phyloP scores from a whole-genome alignment of 2,113 vertebrate genomes.

The Cyprinodon variegatus region DNA sequence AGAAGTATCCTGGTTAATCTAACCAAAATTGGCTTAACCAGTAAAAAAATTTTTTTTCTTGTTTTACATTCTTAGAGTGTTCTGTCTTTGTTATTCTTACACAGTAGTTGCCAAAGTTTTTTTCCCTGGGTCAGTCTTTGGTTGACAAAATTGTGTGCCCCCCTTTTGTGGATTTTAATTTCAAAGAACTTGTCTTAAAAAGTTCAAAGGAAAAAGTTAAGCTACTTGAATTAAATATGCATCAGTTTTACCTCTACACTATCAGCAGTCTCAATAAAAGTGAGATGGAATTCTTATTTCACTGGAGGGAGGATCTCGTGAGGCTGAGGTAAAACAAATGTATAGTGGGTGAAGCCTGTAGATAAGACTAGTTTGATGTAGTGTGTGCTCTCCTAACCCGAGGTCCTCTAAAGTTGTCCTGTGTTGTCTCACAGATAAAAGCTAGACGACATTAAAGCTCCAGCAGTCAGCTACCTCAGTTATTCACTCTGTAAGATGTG shows the following conservation, averaged over 20 bases:
- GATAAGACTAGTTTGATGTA: conserved; percentile 53
- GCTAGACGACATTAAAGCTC: conserved; percentile 61
- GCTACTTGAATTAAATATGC: neutral
- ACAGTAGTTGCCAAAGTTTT: too few relatives aligned
- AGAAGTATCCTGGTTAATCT: too few relatives aligned
- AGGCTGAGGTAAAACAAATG: conserved; percentile 53
- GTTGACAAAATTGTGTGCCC: too few relatives aligned
- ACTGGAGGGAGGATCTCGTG: conserved; percentile 10
- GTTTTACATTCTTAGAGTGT: too few relatives aligned
- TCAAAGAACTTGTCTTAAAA: neutral
- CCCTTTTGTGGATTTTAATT: neutral
- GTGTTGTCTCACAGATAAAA: conserved; percentile 68
- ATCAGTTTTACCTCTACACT: conserved; percentile 20
- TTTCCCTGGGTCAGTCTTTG: too few relatives aligned
- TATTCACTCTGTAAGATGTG: conserved; percentile 55
- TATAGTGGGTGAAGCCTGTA: neutral
- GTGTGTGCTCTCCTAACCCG: conserved; percentile 40
- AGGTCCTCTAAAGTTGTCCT: conserved; percentile 41
- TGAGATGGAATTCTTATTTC: conserved; percentile 21
- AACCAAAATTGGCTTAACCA: too few relatives aligned
- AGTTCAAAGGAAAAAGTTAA: neutral
- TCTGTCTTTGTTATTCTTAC: too few relatives aligned
- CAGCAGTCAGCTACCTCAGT: conserved; percentile 45
- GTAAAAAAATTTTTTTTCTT: too few relatives aligned
- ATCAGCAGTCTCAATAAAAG: conserved; percentile 24